phyloP scores from a whole-genome alignment of 2,888 invertebrate genomes.

The Eupithecia insigniata region DNA sequence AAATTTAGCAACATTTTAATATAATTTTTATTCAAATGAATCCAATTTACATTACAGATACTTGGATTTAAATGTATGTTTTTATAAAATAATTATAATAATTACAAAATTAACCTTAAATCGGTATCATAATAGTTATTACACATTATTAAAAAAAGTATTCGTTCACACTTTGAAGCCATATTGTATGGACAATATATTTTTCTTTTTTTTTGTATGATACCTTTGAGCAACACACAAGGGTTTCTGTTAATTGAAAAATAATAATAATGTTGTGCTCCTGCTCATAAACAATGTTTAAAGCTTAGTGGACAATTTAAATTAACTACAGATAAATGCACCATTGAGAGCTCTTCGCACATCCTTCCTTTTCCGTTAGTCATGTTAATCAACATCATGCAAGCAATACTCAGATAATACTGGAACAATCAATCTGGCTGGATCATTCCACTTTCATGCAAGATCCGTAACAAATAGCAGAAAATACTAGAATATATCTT shows the following conservation, averaged over 20 bases:
- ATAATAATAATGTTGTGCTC: slow-evolving; percentile 70
- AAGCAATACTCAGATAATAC: slow-evolving; percentile 77
- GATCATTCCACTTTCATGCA: slow-evolving; percentile 55
- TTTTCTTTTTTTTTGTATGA: slow-evolving; percentile 53
- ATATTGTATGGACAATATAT: slow-evolving; percentile 70
- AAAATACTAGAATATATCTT: slow-evolving; percentile 47
- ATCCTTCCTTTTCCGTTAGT: slow-evolving; percentile 54
- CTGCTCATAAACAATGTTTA: slow-evolving; percentile 71
- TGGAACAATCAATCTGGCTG: slow-evolving; percentile 61
- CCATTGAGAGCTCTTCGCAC: slow-evolving; percentile 69
- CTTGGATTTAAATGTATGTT: slow-evolving; percentile 78
- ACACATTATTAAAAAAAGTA: slow-evolving; percentile 72
- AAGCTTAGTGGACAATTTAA: slow-evolving; percentile 81
- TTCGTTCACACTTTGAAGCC: slow-evolving; percentile 71
- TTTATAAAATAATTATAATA: slow-evolving; percentile 81
- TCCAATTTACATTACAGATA: slow-evolving; percentile 83
- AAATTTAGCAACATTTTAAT: slow-evolving; percentile 84
- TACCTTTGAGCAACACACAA: slow-evolving; percentile 74
- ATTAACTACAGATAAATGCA: slow-evolving; percentile 83
- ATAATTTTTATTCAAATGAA: slow-evolving; percentile 85
- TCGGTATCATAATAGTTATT: slow-evolving; percentile 72
- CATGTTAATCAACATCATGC: slow-evolving; percentile 61
- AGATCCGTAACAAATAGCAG: slow-evolving; percentile 42
- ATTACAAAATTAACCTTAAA: slow-evolving; percentile 82
- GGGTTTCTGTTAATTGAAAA: slow-evolving; percentile 63